Base-by-base conservation (phyloP, 2,888 invertebrate genomes). In the Sarcophaga rosellei region DNA sequence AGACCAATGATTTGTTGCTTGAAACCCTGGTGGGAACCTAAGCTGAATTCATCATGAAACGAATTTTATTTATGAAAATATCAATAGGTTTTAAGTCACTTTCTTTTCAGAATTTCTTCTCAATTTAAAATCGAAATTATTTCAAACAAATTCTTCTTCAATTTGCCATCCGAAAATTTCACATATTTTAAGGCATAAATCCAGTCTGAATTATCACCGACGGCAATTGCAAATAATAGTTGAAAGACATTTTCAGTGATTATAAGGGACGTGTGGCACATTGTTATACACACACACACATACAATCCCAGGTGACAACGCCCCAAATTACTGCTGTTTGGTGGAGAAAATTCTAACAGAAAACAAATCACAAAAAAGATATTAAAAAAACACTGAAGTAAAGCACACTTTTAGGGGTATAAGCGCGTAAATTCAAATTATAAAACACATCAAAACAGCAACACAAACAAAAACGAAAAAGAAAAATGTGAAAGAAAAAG, bases 281-380 rank as follows among this genome's bases (percentile, higher is more conserved):
- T 12, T 17, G 12, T n/a, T 63, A 65, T 65, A 65, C 35, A 20
- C 17, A 74, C 3, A 69, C 17, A 17, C 17, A 35, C 21, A 77
- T 12, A n/a, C 47, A 53, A 44, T 72, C 44, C 62, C 77, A 86
- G 86, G 84, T 84, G 86, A 81, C 86, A 86, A 86, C 86, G 86
- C 86, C 86, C 86, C 74, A 47, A 70, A 84, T 69, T 70, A 47
- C 11, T 57, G n/a, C 25, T 53, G 20, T 57, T 47, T 57, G n/a
- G 59, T 45, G 80, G 73, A 59, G 83, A 35, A 72, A 69, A 45
- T 61, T 59, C 70, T 23, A 85, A 35, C 47, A 69, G 61, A 44
- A 81, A 78, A 81, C 69, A 81, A 81, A 85, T 81, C 78, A 74
- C 69, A 78, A 73, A 62, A 66, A 70, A 47, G n/a, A 62, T 47